Conservation (phyloP, 2,888 invertebrate genomes). For the Acleris laterana region DNA sequence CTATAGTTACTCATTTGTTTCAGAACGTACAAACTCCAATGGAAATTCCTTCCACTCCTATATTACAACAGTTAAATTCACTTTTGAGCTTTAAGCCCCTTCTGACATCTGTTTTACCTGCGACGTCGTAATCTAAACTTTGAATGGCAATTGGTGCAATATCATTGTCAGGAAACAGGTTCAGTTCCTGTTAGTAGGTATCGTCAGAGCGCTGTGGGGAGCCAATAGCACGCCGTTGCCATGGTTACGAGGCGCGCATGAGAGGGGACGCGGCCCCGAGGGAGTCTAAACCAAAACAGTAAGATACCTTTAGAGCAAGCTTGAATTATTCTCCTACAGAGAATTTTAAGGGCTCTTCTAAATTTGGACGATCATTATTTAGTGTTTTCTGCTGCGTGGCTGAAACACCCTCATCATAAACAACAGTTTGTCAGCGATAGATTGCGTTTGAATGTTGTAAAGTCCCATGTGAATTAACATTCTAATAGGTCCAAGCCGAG, state of each 20-base stretch:
- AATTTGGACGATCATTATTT: constrained; percentile 54
- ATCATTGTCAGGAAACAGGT: constrained; percentile 49
- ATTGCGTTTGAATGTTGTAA: constrained; percentile 16
- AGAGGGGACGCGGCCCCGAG: constrained; percentile 68
- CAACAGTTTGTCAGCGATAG: constrained; percentile 45
- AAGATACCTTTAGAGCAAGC: constrained; percentile 60
- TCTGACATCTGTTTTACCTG: constrained; percentile 34
- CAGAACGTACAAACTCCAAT: background rate
- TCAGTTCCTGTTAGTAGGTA: constrained; percentile 50
- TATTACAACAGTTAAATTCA: constrained; percentile 24
- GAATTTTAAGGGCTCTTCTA: constrained; percentile 42
- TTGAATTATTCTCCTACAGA: constrained; percentile 41
- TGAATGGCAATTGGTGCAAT: constrained; percentile 41
- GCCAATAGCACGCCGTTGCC: constrained; percentile 77
- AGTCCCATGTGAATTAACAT: constrained; percentile 8
- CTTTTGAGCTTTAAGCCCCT: constrained; percentile 29
- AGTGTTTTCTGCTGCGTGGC: constrained; percentile 49
- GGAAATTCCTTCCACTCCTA: background rate
- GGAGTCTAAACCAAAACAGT: constrained; percentile 65
- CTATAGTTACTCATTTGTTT: constrained; percentile 1
- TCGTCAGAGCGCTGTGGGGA: constrained; percentile 69
- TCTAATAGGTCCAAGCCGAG: background rate
- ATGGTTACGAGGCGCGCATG: constrained; percentile 67
- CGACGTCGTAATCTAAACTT: constrained; percentile 40
- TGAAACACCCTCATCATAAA: constrained; percentile 49